Conservation (phyloP, 2,888 invertebrate species). For the Tigriopus californicus region DNA sequence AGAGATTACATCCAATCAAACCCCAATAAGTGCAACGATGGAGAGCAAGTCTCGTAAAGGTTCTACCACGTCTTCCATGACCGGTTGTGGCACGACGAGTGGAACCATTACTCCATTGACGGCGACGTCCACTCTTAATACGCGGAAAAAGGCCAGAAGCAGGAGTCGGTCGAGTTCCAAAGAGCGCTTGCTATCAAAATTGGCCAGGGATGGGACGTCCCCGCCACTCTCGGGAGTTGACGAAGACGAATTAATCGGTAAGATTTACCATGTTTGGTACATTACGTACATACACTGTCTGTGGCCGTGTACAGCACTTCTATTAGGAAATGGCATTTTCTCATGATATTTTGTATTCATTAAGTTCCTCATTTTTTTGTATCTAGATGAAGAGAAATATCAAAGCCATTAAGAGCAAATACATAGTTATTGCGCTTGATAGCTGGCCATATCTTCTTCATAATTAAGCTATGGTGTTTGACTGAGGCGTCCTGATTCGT, state of each 20-base stretch:
- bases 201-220: constrained; percentile 5
- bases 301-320: neutral
- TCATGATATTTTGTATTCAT: neutral
- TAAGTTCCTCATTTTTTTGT: too few relatives aligned
- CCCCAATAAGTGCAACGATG: neutral
- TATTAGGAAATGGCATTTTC: neutral
- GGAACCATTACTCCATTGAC: neutral
- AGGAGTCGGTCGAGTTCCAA: constrained; percentile 9
- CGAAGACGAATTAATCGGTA: constrained; percentile 3
- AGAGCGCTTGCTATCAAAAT: constrained; percentile 3
- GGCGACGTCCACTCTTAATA: neutral
- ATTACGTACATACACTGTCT: neutral
- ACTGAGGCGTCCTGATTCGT: too few relatives aligned
- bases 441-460: too few relatives aligned
- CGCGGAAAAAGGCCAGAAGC: neutral
- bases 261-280: too few relatives aligned
- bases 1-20: too few relatives aligned
- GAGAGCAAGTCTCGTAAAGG: neutral
- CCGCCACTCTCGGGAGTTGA: neutral
- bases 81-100: neutral
- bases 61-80: neutral
- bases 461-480: too few relatives aligned
- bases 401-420: too few relatives aligned
- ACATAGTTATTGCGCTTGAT: too few relatives aligned
- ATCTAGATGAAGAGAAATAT: too few relatives aligned